A percentile compares a stretch with the other conserved stretches of the same genome.
These are phyloP conservation scores for Serranus cabrilla DNA, from an alignment of 2,797 vertebrate species.

Conservation along the genomic window DNA sequence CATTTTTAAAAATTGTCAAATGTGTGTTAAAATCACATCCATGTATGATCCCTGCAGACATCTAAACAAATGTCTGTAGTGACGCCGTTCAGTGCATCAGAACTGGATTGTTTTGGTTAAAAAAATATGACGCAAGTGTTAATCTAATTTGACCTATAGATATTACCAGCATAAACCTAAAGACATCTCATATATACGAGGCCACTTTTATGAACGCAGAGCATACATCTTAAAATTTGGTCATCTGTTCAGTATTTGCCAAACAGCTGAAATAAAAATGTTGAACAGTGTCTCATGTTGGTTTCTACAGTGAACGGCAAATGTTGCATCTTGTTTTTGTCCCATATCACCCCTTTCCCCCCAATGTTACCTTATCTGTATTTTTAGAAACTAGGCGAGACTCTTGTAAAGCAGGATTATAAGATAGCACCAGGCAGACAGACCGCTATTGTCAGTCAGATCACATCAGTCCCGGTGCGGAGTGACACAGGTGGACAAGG, in stretches of 20 bases:
- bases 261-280: constrained; percentile 54
- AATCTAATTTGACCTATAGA: neutral
- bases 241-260: constrained; percentile 52
- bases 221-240: constrained; percentile 19
- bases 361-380: constrained; percentile 37
- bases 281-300: constrained; percentile 43
- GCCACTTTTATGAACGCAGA: constrained; percentile 26
- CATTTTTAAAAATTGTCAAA: constrained; percentile 41
- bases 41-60: constrained; percentile 23
- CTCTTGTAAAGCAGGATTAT: constrained; percentile 68
- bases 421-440: constrained; percentile 64
- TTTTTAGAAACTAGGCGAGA: constrained; percentile 46
- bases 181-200: neutral
- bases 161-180: constrained; percentile 3
- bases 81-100: constrained; percentile 9
- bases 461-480: constrained; percentile 77
- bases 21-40: constrained; percentile 34
- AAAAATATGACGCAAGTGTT: neutral
- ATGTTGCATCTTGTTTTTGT: constrained; percentile 6
- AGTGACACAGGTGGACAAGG: constrained; percentile 82
- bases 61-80: neutral
- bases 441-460: constrained; percentile 79
- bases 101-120: neutral
- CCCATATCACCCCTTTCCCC: constrained; percentile 10
- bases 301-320: constrained; percentile 27